Evolutionary conservation across 2,888 invertebrate species (phyloP).

Genomic region (Cryptosula pallasiana): DNA sequence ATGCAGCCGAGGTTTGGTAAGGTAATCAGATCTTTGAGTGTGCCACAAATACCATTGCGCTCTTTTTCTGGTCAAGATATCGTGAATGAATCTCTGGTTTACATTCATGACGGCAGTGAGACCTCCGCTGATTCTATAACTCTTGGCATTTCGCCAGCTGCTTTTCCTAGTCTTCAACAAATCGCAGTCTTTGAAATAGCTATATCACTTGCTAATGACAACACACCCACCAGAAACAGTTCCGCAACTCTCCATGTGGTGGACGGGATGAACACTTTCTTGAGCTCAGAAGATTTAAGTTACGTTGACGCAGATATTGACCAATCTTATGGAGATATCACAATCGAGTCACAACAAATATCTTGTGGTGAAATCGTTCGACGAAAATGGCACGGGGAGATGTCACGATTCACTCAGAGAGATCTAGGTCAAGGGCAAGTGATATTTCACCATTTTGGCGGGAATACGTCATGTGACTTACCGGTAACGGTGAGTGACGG

Average conservation of each 20-base stretch:
- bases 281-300: not conserved
- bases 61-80: not conserved
- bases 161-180: not conserved
- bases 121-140: not conserved
- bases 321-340: not conserved
- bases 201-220: conserved; percentile 7
- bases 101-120: conserved; percentile 8
- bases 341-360: not conserved
- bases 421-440: not conserved
- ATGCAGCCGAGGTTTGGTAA: not conserved
- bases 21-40: not conserved
- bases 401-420: not conserved
- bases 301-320: conserved; percentile 4
- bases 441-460: not conserved
- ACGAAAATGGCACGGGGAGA: not conserved
- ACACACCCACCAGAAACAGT: not conserved
- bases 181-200: not conserved
- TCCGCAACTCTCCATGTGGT: not conserved
- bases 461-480: not conserved
- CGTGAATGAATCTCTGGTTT: not conserved
- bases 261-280: not conserved
- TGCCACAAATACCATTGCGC: not conserved
- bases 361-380: conserved; percentile 6
- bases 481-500: not conserved
- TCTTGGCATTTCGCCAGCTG: not conserved